Base-by-base conservation (phyloP, 2,797 vertebrate genomes). In the Danio kyathit region DNA sequence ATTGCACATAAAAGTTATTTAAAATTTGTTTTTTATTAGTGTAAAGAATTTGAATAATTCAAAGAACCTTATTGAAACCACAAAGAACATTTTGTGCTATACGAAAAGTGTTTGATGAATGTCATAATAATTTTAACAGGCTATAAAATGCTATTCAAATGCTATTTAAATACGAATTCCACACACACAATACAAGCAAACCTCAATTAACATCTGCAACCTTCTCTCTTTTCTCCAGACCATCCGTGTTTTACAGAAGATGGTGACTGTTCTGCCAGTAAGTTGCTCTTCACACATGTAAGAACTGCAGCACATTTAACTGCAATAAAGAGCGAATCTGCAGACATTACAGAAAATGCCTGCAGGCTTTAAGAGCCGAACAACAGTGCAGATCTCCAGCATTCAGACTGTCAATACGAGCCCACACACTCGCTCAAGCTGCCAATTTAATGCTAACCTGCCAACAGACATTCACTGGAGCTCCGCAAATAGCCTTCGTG, bases 161-260 rank as follows among this genome's bases (percentile, higher is more conserved):
- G n/a, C n/a, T n/a, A n/a, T n/a, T n/a, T n/a, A n/a, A 29, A 29
- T 29, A 29, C 29, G 29, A 29, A 29, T 29, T 29, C 29, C 29
- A 29, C 29, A 29, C 29, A 29, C 29, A 29, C 29, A 29, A 3
- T 3, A 29, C 29, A 29, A 29, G 29, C 29, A 29, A 29, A 16
- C 12, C 44, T 44, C 66, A 54, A 59, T 74, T 76, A 61, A 81
- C 66, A 60, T 59, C 17, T 66, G 51, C 75, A 80, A 54, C 57
- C n/a, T 71, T 63, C 83, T 57, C 38, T 56, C 61, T 54, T 72
- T 40, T 40, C 43, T 65, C 21, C 76, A 99, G 98, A 96, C 96
- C 46, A 98, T 99, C 88, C 91, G 97, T 73, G 95, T 95, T 92
- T 87, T 99, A 40, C 95, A 92, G 91, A 95, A 97, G 84, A 81